Percentiles rank a stretch among this genome's conserved stretches.
These are phyloP conservation scores for Dendrolimus houi DNA, from an alignment of 2,888 invertebrate genomes.

Conservation along the genomic window DNA sequence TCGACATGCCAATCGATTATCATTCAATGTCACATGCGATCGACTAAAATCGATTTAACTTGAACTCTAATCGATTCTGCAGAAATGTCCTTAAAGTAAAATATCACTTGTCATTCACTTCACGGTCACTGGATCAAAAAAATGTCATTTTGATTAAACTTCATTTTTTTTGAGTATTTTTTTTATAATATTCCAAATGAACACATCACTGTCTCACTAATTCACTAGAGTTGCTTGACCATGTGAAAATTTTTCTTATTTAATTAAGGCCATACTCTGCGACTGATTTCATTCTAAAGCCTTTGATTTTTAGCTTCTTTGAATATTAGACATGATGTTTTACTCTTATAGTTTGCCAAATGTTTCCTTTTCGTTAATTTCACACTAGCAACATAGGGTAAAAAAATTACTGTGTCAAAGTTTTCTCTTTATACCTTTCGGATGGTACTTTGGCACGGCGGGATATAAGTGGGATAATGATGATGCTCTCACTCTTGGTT, in stretches of 20 bases:
- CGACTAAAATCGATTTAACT: conserved; percentile 5
- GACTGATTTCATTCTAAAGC: not conserved
- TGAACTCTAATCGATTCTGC: conserved; percentile 5
- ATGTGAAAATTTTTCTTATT: not conserved
- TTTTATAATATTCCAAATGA: conserved; percentile 36
- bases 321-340: not conserved
- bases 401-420: too few relatives aligned
- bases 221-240: conserved; percentile 5
- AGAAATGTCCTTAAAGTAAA: conserved; percentile 24
- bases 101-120: conserved; percentile 65
- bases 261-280: not conserved
- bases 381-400: conserved; percentile 4
- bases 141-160: conserved; percentile 20
- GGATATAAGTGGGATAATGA: not conserved
- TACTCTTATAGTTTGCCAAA: not conserved
- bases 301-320: too few relatives aligned
- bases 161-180: conserved; percentile 55
- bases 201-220: conserved; percentile 50
- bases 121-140: conserved; percentile 52
- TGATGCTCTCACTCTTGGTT: conserved; percentile 24
- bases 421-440: not conserved
- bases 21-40: not conserved
- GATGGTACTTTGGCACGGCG: conserved; percentile 12
- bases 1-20: not conserved
- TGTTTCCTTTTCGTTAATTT: conserved; percentile 4